A percentile compares a stretch with the other conserved stretches of the same genome.
phyloP scores from a whole-genome alignment of 2,888 invertebrate genomes.

The Sipunculus nudus region DNA sequence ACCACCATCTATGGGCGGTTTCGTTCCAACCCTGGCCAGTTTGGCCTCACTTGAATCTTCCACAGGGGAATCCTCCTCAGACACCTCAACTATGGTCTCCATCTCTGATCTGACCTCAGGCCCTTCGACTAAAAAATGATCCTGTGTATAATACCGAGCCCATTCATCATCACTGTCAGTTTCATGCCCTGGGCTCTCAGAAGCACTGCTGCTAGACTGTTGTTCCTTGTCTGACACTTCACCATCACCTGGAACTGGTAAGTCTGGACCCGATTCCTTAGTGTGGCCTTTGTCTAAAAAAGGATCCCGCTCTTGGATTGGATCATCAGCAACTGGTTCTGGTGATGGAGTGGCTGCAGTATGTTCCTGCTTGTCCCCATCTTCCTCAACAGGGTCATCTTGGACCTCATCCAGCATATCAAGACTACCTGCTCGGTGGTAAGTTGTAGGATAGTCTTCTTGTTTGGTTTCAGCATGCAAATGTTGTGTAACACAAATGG shows the following conservation, averaged over 20 bases:
- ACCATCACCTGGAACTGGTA: not conserved
- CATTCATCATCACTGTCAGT: not conserved
- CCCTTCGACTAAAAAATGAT: conserved; percentile 28
- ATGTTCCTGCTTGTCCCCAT: not conserved
- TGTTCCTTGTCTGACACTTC: not conserved
- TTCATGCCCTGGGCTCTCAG: too few species aligned
- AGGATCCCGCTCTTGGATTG: conserved; percentile 27
- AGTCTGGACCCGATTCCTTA: not conserved
- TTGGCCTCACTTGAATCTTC: not conserved
- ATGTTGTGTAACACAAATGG: conserved; percentile 74
- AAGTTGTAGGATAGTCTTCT: conserved; percentile 40
- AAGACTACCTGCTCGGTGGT: too few species aligned
- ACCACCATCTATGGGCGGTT: not conserved
- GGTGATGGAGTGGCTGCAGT: not conserved
- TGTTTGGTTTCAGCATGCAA: conserved; percentile 61
- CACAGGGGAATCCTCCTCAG: not conserved
- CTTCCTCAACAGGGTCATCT: conserved; percentile 1
- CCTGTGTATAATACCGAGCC: not conserved
- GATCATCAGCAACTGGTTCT: conserved; percentile 10
- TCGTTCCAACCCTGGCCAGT: not conserved
- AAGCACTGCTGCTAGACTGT: too few species aligned
- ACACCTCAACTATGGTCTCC: conserved; percentile 15
- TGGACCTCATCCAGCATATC: conserved; percentile 66
- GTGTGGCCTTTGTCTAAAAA: conserved; percentile 40
- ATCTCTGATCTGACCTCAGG: conserved; percentile 9